Evolutionary conservation across 2,888 invertebrate species (phyloP), one percentile per base, ranked within the genome.

Genomic region (Cephalotes varians): DNA sequence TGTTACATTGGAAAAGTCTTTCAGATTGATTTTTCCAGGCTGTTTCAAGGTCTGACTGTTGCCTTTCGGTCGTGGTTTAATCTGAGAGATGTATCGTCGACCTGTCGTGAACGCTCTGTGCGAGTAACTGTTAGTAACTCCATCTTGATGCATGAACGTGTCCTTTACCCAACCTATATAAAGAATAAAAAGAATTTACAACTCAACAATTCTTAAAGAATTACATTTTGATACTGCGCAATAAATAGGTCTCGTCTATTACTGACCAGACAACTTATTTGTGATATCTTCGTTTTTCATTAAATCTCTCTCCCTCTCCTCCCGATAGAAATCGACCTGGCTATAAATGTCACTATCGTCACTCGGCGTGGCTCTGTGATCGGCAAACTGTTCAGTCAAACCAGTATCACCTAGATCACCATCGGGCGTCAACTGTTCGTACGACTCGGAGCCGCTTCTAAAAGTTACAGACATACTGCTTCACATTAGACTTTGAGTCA

Each of bases 11-110:
- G 97, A 97, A 94, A 97, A 98, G 94, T 98, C 98, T 94, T 98
- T 98, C 96, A 98, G 95, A 94, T 98, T 98, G 93, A 98, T 95
- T 95, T 98, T 98, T 82, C 98, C 98, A 21, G 98, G 98, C 96
- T 98, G 98, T 96, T 97, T 97, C 86, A 97, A 93, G 44, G 97
- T 97, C 93, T 97, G 96, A 89, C 96, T 96, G 86, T 96, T 96
- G 74, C 96, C 96, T 94, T 96, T 96, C 72, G 96, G 96, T 89
- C 97, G 95, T 15, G 95, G 96, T 94, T 96, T 97, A 91, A 95
- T 96, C 92, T 95, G 95, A 86, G 95, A 95, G 86, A 95, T 95
- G 91, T 95, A 96, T 72, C 97, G 95, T 84, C 97, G 95, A 37
- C 97, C 97, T 0, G 97, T 97, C 62, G 97, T 97, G 91, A 97